Conservation (phyloP, 2,113 vertebrate species). For the Siphamia tubifer region DNA sequence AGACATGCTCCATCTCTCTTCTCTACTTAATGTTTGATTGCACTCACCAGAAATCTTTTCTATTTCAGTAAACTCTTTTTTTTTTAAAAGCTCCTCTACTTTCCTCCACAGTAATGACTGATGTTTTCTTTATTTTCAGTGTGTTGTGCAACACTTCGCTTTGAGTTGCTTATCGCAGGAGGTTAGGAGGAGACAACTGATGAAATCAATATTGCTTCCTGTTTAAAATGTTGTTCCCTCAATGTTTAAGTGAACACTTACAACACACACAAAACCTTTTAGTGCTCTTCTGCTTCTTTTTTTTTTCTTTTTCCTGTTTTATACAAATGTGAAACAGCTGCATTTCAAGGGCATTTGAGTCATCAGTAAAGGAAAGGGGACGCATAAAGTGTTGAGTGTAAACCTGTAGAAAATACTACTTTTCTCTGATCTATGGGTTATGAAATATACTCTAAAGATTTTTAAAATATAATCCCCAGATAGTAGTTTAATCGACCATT, state of each 20-base stretch:
- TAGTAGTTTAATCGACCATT: constrained; percentile 14
- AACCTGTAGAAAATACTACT: constrained; percentile 21
- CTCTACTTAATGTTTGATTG: no score
- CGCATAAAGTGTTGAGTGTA: background rate
- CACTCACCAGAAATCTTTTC: no score
- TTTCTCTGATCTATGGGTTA: constrained; percentile 8
- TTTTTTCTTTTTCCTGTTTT: background rate
- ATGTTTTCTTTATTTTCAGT: constrained; percentile 15
- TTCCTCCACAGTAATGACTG: constrained; percentile 20
- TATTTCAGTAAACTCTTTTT: no score
- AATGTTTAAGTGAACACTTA: constrained; percentile 7
- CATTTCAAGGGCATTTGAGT: background rate
- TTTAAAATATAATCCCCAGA: constrained; percentile 13
- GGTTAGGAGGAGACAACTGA: background rate
- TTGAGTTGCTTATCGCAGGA: background rate
- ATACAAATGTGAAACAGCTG: background rate
- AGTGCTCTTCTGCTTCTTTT: background rate
- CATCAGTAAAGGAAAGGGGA: background rate
- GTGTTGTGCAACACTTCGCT: background rate
- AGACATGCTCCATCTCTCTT: background rate
- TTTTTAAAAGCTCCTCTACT: background rate
- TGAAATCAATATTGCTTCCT: constrained; percentile 1
- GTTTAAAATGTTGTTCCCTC: background rate
- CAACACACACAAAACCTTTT: background rate
- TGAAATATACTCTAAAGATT: constrained; percentile 18